Percentiles rank a stretch among this genome's conserved stretches.
Conservation (phyloP, 2,888 invertebrate genomes). For the Trissolcus japonicus region DNA sequence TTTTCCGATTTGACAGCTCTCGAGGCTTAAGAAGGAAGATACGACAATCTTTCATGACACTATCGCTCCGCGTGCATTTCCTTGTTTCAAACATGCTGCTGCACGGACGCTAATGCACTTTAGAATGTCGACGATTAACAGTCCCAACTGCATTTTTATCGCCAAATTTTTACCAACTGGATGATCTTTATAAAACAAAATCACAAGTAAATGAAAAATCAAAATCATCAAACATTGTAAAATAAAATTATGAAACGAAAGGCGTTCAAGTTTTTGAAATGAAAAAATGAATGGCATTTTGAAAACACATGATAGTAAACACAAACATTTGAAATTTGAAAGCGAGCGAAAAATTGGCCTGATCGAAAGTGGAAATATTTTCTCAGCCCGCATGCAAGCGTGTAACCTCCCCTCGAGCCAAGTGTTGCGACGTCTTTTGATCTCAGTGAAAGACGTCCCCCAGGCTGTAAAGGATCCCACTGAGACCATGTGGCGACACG, state of each 20-base stretch:
- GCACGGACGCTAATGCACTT: background rate
- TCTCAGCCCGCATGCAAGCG: conserved; percentile 25
- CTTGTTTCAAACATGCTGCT: conserved; percentile 8
- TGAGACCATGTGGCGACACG: conserved; percentile 46
- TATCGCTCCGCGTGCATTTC: conserved; percentile 4
- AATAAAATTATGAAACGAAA: no score
- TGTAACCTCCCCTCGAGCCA: conserved; percentile 27
- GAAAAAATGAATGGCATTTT: no score
- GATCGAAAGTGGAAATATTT: conserved; percentile 40
- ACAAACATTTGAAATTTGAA: no score
- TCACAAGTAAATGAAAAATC: no score
- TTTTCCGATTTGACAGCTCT: conserved; percentile 21
- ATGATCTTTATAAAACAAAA: no score
- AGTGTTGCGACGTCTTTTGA: conserved; percentile 31
- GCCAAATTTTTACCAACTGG: no score
- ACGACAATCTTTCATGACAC: conserved; percentile 14
- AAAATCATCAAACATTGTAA: no score
- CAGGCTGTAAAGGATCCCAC: conserved; percentile 39
- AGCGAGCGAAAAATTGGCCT: conserved; percentile 20
- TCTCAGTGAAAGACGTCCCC: conserved; percentile 33
- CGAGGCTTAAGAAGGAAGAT: background rate
- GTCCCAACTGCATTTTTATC: no score
- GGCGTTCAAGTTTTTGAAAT: no score
- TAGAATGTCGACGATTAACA: no score
- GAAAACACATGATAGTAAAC: no score